A percentile compares a stretch with the other conserved stretches of the same genome.
These are phyloP conservation scores for Petrocephalus sullivani DNA, from an alignment of 2,797 vertebrate genomes.

Conservation along the genomic window DNA sequence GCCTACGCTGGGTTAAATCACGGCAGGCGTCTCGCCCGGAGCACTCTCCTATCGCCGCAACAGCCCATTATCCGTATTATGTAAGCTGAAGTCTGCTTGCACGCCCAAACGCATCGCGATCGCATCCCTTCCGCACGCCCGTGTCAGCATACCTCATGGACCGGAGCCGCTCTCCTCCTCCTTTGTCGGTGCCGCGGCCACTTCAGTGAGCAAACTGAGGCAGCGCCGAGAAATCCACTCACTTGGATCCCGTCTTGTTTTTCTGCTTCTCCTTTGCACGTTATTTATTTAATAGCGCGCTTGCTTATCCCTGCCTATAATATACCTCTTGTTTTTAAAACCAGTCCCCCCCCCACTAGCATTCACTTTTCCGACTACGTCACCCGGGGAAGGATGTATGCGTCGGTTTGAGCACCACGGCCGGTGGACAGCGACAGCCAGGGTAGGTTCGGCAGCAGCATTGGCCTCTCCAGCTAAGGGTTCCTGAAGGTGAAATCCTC, in stretches of 20 bases:
- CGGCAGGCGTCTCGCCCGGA: slow-evolving; percentile 57
- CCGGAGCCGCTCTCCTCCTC: slow-evolving; percentile 41
- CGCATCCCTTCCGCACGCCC: slow-evolving; percentile 27
- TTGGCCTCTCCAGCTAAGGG: slow-evolving; percentile 29
- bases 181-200: slow-evolving; percentile 46
- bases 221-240: slow-evolving; percentile 45
- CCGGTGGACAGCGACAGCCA: slow-evolving; percentile 49
- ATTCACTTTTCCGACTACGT: slow-evolving; percentile 41
- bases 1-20: not conserved
- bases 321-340: slow-evolving; percentile 6
- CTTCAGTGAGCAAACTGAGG: slow-evolving; percentile 38
- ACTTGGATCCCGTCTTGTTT: slow-evolving; percentile 34
- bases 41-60: slow-evolving; percentile 60
- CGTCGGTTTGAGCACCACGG: slow-evolving; percentile 55
- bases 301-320: not conserved
- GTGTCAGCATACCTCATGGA: slow-evolving; percentile 56
- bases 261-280: not conserved
- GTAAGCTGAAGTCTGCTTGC: slow-evolving; percentile 35
- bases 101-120: slow-evolving; percentile 32
- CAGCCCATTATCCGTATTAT: slow-evolving; percentile 61
- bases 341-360: slow-evolving; percentile 1
- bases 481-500: slow-evolving; percentile 22
- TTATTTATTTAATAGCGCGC: not conserved
- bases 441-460: slow-evolving; percentile 32
- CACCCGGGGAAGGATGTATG: slow-evolving; percentile 42